Percentiles rank a stretch among this genome's conserved stretches.
Conservation (phyloP, 37 sponge, comb jelly and placozoan genomes). For the Aphrocallistes beatrix region DNA sequence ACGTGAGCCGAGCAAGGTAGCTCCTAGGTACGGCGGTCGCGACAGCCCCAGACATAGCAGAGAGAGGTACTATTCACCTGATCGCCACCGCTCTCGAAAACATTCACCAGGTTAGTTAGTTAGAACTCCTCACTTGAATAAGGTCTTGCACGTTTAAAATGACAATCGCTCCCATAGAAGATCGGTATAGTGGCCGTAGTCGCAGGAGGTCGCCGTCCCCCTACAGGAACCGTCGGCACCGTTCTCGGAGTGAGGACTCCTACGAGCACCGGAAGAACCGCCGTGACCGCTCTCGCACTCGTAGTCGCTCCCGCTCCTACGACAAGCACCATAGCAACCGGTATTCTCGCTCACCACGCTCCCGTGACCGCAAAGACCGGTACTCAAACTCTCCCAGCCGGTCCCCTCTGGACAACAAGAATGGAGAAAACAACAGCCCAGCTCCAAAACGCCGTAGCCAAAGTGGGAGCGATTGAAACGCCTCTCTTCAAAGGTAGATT, state of each 20-base stretch:
- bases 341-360: neutral
- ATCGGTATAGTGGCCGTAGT: neutral
- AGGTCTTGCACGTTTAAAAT: no score
- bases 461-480: neutral
- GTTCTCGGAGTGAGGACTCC: slow-evolving; percentile 4
- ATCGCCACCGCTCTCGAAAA: neutral
- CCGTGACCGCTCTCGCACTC: neutral
- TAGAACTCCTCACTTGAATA: no score
- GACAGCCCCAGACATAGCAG: neutral
- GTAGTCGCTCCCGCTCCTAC: neutral
- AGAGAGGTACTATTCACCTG: neutral
- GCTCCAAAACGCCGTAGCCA: neutral
- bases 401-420: slow-evolving; percentile 1
- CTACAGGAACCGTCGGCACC: neutral
- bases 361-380: neutral
- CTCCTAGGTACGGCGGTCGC: neutral
- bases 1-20: neutral
- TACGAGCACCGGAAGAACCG: neutral
- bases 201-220: neutral
- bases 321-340: neutral
- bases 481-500: no score
- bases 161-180: no score
- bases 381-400: neutral
- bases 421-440: neutral
- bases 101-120: neutral